These are phyloP conservation scores for Coracias cyanogaster DNA, from an alignment of 2,797 vertebrate genomes.

Conservation along the genomic window DNA sequence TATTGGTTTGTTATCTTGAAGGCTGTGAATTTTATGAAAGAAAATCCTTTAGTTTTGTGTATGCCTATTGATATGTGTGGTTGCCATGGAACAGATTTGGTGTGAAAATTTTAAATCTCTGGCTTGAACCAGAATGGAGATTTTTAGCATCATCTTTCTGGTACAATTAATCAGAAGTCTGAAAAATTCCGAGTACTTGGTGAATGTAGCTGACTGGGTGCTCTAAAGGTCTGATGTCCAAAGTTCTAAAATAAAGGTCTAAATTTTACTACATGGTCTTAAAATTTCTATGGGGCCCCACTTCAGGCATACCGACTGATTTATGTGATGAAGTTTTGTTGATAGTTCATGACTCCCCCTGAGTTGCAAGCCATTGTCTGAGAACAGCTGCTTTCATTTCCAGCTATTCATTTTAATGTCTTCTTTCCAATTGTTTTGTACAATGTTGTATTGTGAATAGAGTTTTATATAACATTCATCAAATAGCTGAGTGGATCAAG, in stretches of 20 bases:
- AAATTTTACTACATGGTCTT: background rate
- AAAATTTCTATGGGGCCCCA: background rate
- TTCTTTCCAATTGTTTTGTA: slow-evolving; percentile 2
- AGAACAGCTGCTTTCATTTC: slow-evolving; percentile 43
- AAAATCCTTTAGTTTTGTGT: slow-evolving; percentile 54
- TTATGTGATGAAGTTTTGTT: background rate
- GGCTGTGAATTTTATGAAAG: slow-evolving; percentile 61
- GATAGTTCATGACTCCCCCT: background rate
- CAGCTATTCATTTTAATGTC: background rate
- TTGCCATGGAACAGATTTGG: slow-evolving; percentile 2
- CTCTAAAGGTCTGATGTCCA: background rate
- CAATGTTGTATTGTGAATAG: background rate
- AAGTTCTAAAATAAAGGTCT: background rate
- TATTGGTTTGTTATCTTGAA: slow-evolving; percentile 44
- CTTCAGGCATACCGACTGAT: background rate
- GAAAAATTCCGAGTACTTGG: background rate
- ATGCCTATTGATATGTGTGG: background rate
- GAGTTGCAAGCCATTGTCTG: slow-evolving; percentile 16
- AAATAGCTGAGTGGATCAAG: background rate
- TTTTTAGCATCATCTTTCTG: background rate
- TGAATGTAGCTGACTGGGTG: background rate
- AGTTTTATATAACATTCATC: background rate
- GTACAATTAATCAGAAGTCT: background rate
- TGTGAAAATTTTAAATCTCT: background rate
- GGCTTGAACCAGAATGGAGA: background rate